Evolutionary conservation across 2,113 vertebrate genomes (phyloP).

Genomic region (Malurus melanocephalus): DNA sequence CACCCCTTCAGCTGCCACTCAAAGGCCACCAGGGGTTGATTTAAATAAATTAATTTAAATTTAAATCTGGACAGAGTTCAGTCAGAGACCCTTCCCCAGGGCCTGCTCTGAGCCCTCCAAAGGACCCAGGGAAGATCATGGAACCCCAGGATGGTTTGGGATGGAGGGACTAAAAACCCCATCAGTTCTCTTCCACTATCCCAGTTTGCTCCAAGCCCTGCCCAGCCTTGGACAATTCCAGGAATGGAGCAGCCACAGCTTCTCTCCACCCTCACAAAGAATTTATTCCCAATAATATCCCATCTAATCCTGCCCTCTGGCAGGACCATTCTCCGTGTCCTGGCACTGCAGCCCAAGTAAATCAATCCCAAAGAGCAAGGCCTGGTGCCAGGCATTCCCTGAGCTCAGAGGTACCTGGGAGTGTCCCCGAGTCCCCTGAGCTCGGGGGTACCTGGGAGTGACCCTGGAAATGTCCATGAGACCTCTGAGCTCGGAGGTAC

Average conservation of each 20-base stretch:
- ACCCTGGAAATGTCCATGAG: no score
- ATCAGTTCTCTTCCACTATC: background rate
- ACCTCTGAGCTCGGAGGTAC: no score
- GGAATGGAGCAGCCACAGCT: background rate
- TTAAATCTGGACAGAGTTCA: background rate
- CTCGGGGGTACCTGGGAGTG: background rate
- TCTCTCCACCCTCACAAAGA: background rate
- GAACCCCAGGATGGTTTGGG: background rate
- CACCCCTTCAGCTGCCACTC: background rate
- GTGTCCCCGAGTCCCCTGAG: background rate
- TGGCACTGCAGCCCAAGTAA: background rate
- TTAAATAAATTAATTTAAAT: background rate
- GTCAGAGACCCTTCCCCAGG: background rate
- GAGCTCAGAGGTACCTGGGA: background rate
- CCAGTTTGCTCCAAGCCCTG: background rate
- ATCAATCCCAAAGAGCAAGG: background rate
- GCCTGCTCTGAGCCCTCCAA: background rate
- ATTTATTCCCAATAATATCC: background rate
- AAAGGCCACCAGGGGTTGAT: background rate
- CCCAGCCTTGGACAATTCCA: background rate
- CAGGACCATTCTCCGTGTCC: background rate
- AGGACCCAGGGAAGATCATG: background rate
- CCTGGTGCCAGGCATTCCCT: no score
- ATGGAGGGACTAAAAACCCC: background rate
- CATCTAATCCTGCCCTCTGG: background rate